Evolutionary conservation across 2,797 vertebrate species (phyloP).

Genomic region (Sebastes vulpes): DNA sequence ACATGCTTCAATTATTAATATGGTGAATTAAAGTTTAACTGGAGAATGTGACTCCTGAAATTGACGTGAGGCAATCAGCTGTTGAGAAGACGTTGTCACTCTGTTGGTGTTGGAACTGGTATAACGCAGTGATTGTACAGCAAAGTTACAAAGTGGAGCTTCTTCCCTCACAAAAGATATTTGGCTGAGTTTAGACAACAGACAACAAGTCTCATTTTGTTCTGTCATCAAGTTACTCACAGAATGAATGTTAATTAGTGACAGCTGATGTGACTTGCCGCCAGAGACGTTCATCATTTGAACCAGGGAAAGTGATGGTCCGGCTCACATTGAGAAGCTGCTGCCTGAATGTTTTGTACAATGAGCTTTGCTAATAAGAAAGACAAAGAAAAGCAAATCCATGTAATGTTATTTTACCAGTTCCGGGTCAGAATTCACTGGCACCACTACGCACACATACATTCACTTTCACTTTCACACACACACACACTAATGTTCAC

Average conservation of each 20-base stretch:
- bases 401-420: not conserved
- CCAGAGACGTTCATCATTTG: not conserved
- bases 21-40: not conserved
- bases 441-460: not conserved
- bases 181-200: not conserved
- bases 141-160: not conserved
- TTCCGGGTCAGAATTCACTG: not conserved
- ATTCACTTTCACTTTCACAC: not conserved
- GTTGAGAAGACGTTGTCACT: not conserved
- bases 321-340: not conserved
- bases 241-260: not conserved
- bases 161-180: not conserved
- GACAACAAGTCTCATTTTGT: not conserved
- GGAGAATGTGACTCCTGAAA: not conserved
- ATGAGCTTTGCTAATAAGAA: not conserved
- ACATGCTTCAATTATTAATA: not conserved
- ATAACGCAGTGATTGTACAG: not conserved
- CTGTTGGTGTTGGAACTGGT: not conserved
- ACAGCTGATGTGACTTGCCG: not conserved
- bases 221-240: not conserved
- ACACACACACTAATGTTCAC: not conserved
- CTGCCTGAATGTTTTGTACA: not conserved
- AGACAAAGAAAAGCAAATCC: not conserved
- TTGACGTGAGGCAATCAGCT: not conserved
- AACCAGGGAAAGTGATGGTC: not conserved